Evolutionary conservation across 1,140 invertebrate species (phyloP).

Genomic region (Muscidifurax raptorellus): DNA sequence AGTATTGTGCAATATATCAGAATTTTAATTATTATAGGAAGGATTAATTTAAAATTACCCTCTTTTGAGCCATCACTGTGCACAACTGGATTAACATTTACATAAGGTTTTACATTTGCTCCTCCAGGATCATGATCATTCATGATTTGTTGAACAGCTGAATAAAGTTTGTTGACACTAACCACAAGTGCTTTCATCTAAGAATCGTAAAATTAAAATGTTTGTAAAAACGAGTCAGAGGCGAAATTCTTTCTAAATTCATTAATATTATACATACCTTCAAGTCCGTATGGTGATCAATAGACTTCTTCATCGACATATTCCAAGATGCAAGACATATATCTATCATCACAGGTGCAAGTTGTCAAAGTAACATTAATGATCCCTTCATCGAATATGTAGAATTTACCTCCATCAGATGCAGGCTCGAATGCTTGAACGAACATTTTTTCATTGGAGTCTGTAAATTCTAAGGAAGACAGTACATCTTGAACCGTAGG

Average conservation of each 20-base stretch:
- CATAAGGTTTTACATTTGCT: slow-evolving; percentile 61
- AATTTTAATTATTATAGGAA: slow-evolving; percentile 55
- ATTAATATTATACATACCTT: slow-evolving; percentile 63
- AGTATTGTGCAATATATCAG: not conserved
- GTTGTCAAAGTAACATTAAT: slow-evolving; percentile 39
- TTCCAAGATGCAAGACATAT: slow-evolving; percentile 81
- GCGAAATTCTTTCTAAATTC: no score
- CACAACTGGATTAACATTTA: slow-evolving; percentile 56
- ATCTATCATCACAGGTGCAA: slow-evolving; percentile 62
- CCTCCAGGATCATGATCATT: slow-evolving; percentile 70
- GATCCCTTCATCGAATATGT: not conserved
- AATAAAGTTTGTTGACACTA: slow-evolving; percentile 75
- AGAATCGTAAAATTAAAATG: slow-evolving; percentile 40
- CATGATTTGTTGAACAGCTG: slow-evolving; percentile 72
- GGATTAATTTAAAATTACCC: slow-evolving; percentile 58
- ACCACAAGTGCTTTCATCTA: slow-evolving; percentile 74
- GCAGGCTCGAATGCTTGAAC: slow-evolving; percentile 61
- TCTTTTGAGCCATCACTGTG: slow-evolving; percentile 63
- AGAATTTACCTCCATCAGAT: slow-evolving; percentile 58
- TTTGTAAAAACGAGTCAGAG: no score
- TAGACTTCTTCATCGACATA: slow-evolving; percentile 72
- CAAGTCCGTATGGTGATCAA: slow-evolving; percentile 67
- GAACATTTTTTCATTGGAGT: slow-evolving; percentile 60
- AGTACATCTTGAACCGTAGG: slow-evolving; percentile 52
- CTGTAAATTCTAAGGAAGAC: slow-evolving; percentile 37